Base-by-base conservation (phyloP, 2,113 vertebrate species). In the Boulengeromyrus knoepffleri region DNA sequence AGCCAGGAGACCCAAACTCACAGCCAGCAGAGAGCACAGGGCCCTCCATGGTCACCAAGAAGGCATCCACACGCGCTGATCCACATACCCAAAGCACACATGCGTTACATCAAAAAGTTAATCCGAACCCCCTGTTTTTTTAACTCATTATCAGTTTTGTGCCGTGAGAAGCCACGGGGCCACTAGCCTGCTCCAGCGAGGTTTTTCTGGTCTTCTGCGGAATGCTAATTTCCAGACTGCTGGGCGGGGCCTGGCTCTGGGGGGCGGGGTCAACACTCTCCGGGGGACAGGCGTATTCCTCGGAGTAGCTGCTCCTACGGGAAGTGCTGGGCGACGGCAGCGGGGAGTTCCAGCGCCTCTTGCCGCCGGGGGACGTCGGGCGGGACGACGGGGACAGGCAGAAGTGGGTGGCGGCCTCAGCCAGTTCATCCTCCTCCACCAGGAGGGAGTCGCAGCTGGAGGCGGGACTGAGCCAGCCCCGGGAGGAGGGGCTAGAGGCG, bases 181-280 rank as follows among this genome's bases (percentile, higher is more conserved):
- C 80, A 85, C 90, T 92, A n/a, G 95, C 97, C 95, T 98, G 97
- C 89, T 97, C 97, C 36, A 96, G 92, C 2, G 97, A 98, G 5
- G 97, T 98, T 94, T 97, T 96, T 90, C 97, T 95, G 45, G 97
- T 97, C 93, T 98, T 98, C 93, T 97, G 97, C 0, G 97, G 97
- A 92, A 98, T 96, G 92, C 95, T 97, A 1, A 96, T 95, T 8
- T 97, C 96, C 91, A 94, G 95, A 91, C 92, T 94, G 87, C 88
- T 90, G 83, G 92, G 90, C 0, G 90, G 92, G 39, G 87, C 95
- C 93, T 94, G 96, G 88, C 89, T 94, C 89, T 93, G 95, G 47
- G 91, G 88, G 92, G 92, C 85, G 92, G 49, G 94, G 91, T 92
- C 95, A 89, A 92, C 94, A 50, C 91, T 94, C 36, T 90, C 91